Evolutionary conservation across 2,113 vertebrate species (phyloP).

Genomic region (Edolisoma coerulescens): DNA sequence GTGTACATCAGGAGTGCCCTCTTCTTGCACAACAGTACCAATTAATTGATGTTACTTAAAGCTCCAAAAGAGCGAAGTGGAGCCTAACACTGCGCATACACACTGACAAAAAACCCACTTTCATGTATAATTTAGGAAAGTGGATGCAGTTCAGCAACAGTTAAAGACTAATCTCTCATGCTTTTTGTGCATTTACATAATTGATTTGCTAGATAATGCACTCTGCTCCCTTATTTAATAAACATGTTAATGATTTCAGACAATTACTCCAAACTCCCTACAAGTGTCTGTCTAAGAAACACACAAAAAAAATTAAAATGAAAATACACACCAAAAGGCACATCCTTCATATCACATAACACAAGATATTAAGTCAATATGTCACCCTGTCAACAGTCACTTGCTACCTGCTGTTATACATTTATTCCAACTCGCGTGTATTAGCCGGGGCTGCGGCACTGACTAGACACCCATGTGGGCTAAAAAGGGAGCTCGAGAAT

Average conservation of each 20-base stretch:
- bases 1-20: slow-evolving; percentile 24
- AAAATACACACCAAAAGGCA: slow-evolving; percentile 78
- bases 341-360: slow-evolving; percentile 77
- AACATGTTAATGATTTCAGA: slow-evolving; percentile 83
- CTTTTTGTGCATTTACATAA: slow-evolving; percentile 80
- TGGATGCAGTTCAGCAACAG: slow-evolving; percentile 68
- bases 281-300: slow-evolving; percentile 74
- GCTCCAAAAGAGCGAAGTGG: background rate
- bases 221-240: slow-evolving; percentile 81
- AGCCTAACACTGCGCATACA: background rate
- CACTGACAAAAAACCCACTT: background rate
- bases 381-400: slow-evolving; percentile 80
- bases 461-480: slow-evolving; percentile 71
- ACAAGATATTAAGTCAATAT: slow-evolving; percentile 78
- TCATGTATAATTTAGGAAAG: slow-evolving; percentile 72
- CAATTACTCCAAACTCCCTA: slow-evolving; percentile 76
- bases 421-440: slow-evolving; percentile 73
- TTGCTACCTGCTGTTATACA: slow-evolving; percentile 79
- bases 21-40: background rate
- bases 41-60: slow-evolving; percentile 36
- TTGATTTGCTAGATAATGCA: slow-evolving; percentile 81
- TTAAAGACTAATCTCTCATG: slow-evolving; percentile 72
- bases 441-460: slow-evolving; percentile 64
- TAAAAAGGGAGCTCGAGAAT: slow-evolving; percentile 52
- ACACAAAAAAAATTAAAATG: slow-evolving; percentile 59